Percentiles rank a stretch among this genome's conserved stretches.
phyloP scores from a whole-genome alignment of 2,113 vertebrate genomes.

The Muntiacus muntjak region DNA sequence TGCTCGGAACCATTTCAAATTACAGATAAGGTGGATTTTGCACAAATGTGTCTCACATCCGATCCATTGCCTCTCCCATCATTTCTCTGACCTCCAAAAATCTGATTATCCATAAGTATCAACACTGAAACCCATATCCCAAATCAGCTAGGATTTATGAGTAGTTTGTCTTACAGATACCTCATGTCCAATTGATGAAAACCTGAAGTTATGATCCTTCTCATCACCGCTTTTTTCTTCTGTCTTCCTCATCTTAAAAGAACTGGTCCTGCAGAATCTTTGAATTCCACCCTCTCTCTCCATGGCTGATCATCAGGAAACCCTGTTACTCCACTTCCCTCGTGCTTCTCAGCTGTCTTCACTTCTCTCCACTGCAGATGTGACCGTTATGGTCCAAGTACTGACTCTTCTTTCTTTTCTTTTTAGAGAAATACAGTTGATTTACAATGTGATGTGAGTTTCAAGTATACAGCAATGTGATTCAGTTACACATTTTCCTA shows the following conservation, averaged over 20 bases:
- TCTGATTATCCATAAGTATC: not conserved
- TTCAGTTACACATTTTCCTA: not conserved
- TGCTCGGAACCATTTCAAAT: not conserved
- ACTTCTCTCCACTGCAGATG: not conserved
- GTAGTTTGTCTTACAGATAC: not conserved
- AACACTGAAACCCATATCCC: not conserved
- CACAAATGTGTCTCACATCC: not conserved
- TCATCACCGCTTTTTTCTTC: not conserved
- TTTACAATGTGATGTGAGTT: not conserved
- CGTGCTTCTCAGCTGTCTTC: not conserved
- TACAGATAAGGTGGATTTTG: not conserved
- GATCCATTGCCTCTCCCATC: not conserved
- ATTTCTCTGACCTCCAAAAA: not conserved
- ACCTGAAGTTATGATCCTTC: not conserved
- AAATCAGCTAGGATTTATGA: not conserved
- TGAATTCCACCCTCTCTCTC: not conserved
- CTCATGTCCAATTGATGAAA: not conserved
- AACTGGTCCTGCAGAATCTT: not conserved
- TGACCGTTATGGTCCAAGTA: not conserved
- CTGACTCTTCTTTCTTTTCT: not conserved
- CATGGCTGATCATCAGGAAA: not conserved
- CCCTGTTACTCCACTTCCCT: not conserved
- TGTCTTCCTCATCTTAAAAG: not conserved
- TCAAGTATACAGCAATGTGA: not conserved
- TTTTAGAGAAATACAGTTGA: not conserved